phyloP scores from a whole-genome alignment of 1,140 invertebrate genomes.

The Diuraphis noxia region DNA sequence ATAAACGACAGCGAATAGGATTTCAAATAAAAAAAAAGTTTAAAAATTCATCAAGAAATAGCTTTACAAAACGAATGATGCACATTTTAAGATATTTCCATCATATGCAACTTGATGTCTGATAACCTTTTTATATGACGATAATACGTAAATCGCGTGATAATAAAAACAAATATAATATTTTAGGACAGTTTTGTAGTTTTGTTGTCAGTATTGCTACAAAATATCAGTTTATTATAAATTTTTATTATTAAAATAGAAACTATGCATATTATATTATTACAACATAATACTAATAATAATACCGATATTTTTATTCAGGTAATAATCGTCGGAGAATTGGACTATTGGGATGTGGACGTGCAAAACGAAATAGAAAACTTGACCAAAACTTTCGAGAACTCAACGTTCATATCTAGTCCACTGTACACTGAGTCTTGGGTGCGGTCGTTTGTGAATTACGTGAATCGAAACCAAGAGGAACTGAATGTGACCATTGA shows the following conservation, averaged over 20 bases:
- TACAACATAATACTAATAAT: no score
- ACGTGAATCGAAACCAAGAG: slow-evolving; percentile 74
- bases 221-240: no score
- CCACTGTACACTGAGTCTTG: slow-evolving; percentile 88
- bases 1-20: neutral
- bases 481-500: slow-evolving; percentile 75
- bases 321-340: slow-evolving; percentile 82
- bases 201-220: no score
- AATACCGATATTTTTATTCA: slow-evolving; percentile 61
- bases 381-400: slow-evolving; percentile 78
- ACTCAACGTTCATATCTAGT: slow-evolving; percentile 76
- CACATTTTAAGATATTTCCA: no score
- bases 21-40: neutral
- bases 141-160: no score
- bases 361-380: slow-evolving; percentile 79
- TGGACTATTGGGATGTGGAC: slow-evolving; percentile 81
- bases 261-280: no score
- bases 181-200: no score
- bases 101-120: no score
- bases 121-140: no score
- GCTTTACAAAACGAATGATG: neutral
- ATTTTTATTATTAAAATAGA: neutral
- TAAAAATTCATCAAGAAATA: neutral
- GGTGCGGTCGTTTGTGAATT: slow-evolving; percentile 81
- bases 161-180: no score